Evolutionary conservation across 2,797 vertebrate species (phyloP).

Genomic region (Aselliscus stoliczkanus): DNA sequence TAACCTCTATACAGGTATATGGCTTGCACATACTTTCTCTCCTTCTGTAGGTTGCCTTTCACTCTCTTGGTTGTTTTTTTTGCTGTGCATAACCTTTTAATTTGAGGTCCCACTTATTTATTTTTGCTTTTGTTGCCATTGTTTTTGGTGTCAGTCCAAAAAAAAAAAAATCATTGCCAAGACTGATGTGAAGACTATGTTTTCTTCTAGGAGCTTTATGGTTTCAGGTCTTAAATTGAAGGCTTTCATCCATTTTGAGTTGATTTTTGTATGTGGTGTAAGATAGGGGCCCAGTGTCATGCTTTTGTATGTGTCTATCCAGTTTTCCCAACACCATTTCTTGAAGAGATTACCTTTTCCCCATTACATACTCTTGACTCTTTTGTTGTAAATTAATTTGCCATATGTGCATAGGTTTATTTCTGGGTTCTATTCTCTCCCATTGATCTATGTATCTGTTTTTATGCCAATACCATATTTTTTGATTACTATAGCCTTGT

Average conservation of each 20-base stretch:
- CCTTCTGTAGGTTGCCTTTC: neutral
- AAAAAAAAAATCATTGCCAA: neutral
- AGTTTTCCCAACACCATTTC: neutral
- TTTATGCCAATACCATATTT: neutral
- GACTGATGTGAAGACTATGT: neutral
- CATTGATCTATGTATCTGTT: neutral
- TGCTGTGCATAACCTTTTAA: neutral
- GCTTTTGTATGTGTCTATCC: neutral
- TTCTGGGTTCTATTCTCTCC: neutral
- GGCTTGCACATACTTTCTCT: neutral
- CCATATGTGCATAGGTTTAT: neutral
- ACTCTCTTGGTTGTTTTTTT: neutral
- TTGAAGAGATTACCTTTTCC: neutral
- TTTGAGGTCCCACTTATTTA: neutral
- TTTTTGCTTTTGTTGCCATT: neutral
- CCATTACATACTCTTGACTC: neutral
- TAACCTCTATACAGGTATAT: neutral
- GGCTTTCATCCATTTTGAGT: neutral
- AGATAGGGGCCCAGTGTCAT: neutral
- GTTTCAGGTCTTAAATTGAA: neutral
- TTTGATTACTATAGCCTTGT: neutral
- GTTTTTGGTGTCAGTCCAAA: neutral
- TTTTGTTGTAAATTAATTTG: neutral
- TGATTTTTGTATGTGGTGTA: neutral
- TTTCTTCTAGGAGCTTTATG: neutral